These are phyloP conservation scores for Eupithecia inturbata DNA, from an alignment of 2,888 invertebrate species.

Conservation along the genomic window DNA sequence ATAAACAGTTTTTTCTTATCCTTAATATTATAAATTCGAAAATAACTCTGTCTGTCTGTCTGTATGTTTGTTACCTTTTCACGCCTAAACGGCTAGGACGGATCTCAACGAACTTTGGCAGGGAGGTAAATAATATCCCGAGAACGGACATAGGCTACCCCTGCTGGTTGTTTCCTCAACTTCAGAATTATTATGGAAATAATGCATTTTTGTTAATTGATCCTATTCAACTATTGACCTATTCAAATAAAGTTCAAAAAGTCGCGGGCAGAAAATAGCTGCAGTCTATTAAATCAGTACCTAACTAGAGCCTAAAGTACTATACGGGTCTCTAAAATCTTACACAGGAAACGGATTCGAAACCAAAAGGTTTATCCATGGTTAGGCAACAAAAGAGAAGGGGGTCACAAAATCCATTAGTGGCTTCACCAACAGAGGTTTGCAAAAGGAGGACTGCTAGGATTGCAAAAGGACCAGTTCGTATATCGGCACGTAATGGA, in stretches of 20 bases:
- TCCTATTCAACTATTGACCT: too few relatives aligned
- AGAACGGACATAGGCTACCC: too few relatives aligned
- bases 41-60: too few relatives aligned
- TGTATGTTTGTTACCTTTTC: too few relatives aligned
- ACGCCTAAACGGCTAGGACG: too few relatives aligned
- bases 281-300: neutral
- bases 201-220: neutral
- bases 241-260: neutral
- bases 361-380: neutral
- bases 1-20: too few relatives aligned
- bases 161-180: too few relatives aligned
- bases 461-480: neutral
- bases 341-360: neutral
- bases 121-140: too few relatives aligned
- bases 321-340: neutral
- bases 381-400: neutral
- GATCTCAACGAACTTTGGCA: too few relatives aligned
- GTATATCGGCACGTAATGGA: constrained; percentile 6
- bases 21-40: too few relatives aligned
- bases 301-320: neutral
- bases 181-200: neutral
- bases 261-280: neutral
- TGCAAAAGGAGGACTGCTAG: neutral
- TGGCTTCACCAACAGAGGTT: neutral
- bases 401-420: constrained; percentile 7